Evolutionary conservation across 2,888 invertebrate species (phyloP), one percentile per base, ranked within the genome.

Genomic region (Toxonevra muliebris): DNA sequence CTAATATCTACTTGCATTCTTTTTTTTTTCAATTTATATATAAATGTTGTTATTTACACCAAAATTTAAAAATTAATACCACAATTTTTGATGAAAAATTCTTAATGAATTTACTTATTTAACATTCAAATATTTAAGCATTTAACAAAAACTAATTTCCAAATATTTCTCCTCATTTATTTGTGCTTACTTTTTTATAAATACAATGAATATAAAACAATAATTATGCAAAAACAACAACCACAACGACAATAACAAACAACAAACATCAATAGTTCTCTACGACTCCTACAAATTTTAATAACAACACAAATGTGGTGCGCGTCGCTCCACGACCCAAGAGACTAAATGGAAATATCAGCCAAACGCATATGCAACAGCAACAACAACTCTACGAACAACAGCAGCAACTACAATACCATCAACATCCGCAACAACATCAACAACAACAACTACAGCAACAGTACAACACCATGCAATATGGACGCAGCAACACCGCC

Each of bases 251-350:
- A 55, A 50, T 45, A 65, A 54, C 52, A 63, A 63, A 59, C 11
- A 66, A 65, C 66, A 55, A 63, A 65, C 60, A 50, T 19, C 40
- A 74, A 65, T 75, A 85, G 85, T 84, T 83, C 78, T 81, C 81
- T 83, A 82, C 84, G 81, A 84, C 83, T 77, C 82, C 87, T 87
- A 88, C 87, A 87, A 79, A 86, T 88, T 82, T 88, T 87, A 83
- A 86, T 87, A 83, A 88, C 88, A 89, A 90, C 90, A 87, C 77
- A 87, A 85, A 87, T 89, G 75, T 85, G 88, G 74, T 82, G 79
- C 84, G 82, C 81, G 80, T 83, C 79, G 82, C 83, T 73, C 84
- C 85, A 81, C 83, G 83, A 79, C 82, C 83, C 79, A 84, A 84
- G 81, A 78, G 83, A 83, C 80, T 82, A 71, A 80, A 82, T 82